A percentile compares a stretch with the other conserved stretches of the same genome.
These are phyloP conservation scores for Amblyjoppa fuscipennis DNA, from an alignment of 2,888 invertebrate species.

Conservation along the genomic window DNA sequence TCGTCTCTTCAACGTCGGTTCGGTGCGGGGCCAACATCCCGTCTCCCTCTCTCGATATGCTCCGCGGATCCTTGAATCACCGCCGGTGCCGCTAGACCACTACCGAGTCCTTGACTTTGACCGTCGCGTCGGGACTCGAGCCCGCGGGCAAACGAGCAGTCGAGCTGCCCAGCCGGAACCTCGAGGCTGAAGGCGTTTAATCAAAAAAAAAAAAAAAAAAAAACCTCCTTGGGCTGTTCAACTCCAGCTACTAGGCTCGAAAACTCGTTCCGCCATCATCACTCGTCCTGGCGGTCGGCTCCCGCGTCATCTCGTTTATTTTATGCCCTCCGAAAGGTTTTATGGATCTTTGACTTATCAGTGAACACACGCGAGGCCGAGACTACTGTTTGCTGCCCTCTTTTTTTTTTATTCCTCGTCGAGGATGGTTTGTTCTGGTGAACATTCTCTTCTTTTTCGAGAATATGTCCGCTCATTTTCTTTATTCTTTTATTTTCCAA, in stretches of 20 bases:
- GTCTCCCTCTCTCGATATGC: conserved; percentile 38
- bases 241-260: conserved; percentile 1
- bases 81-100: conserved; percentile 36
- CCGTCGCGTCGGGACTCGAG: conserved; percentile 28
- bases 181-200: conserved; percentile 40
- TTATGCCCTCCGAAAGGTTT: conserved; percentile 34
- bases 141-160: conserved; percentile 40
- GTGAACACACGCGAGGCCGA: conserved; percentile 10
- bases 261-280: conserved; percentile 46
- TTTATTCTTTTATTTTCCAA: too few species aligned
- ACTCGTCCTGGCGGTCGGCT: conserved; percentile 6
- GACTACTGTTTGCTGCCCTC: conserved; percentile 5
- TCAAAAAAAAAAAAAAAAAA: conserved; percentile 8
- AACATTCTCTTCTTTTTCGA: background rate
- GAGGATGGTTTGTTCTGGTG: background rate
- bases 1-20: background rate
- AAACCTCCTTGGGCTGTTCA: conserved; percentile 14
- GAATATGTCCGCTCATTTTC: too few species aligned
- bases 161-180: conserved; percentile 25
- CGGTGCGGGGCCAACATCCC: conserved; percentile 17
- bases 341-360: conserved; percentile 46
- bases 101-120: conserved; percentile 56
- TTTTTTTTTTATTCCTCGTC: background rate
- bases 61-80: conserved; percentile 52
- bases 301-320: conserved; percentile 27